Evolutionary conservation across 2,797 vertebrate species (phyloP).

Genomic region (Danio tinwini): DNA sequence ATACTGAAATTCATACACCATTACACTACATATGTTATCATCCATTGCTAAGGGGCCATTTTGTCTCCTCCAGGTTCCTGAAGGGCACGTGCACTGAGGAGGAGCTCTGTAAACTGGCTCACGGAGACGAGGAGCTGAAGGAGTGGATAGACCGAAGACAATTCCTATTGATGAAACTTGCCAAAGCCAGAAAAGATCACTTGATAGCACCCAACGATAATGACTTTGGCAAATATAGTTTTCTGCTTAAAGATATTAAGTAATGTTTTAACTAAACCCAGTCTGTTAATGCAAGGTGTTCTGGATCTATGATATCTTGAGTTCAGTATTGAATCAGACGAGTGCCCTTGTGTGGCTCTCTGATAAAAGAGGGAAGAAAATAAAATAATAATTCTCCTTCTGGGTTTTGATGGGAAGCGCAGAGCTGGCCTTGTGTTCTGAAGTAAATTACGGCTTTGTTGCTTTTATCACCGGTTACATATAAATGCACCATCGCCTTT

Average conservation of each 20-base stretch:
- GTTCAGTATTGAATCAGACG: slow-evolving; percentile 64
- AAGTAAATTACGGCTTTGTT: slow-evolving; percentile 66
- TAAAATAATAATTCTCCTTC: slow-evolving; percentile 59
- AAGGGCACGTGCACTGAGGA: slow-evolving; percentile 88
- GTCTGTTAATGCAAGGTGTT: slow-evolving; percentile 50
- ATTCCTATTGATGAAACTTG: slow-evolving; percentile 95
- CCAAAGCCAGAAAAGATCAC: slow-evolving; percentile 97
- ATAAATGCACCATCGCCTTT: slow-evolving; percentile 58
- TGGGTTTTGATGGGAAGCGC: slow-evolving; percentile 66
- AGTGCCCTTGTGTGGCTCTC: slow-evolving; percentile 53
- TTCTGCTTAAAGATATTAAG: slow-evolving; percentile 99
- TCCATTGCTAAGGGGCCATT: too few species aligned
- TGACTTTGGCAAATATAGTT: slow-evolving; percentile 99
- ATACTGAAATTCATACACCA: too few species aligned
- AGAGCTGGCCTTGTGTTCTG: slow-evolving; percentile 59
- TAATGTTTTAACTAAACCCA: slow-evolving; percentile 74
- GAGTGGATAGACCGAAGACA: slow-evolving; percentile 95
- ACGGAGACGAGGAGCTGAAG: slow-evolving; percentile 90
- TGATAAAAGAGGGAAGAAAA: slow-evolving; percentile 51
- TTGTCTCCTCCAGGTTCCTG: slow-evolving; percentile 80
- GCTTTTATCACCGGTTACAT: slow-evolving; percentile 63
- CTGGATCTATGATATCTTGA: slow-evolving; percentile 64
- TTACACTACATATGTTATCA: too few species aligned
- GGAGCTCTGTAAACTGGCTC: slow-evolving; percentile 91
- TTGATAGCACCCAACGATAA: slow-evolving; percentile 98